A percentile compares a stretch with the other conserved stretches of the same genome.
Conservation (phyloP, 2,888 invertebrate genomes). For the Mallateleia sp. region DNA sequence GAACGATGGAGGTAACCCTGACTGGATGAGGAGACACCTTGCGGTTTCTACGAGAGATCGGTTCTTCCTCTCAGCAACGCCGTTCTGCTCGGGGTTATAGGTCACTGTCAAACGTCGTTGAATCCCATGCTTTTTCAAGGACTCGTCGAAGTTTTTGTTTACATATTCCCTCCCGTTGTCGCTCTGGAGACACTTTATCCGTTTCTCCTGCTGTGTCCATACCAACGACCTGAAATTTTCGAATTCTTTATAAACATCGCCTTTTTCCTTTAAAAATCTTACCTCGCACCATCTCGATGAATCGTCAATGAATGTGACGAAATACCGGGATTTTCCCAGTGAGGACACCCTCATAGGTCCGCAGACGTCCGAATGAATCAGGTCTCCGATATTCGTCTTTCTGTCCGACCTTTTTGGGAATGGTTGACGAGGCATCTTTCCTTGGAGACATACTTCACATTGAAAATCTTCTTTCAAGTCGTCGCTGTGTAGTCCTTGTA, state of each 20-base stretch:
- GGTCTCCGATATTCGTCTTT: no score
- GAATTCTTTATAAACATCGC: slow-evolving; percentile 72
- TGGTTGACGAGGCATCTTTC: slow-evolving; percentile 22
- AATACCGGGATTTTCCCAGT: slow-evolving; percentile 69
- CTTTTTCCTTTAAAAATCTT: slow-evolving; percentile 72
- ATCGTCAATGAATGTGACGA: slow-evolving; percentile 79
- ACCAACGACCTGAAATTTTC: slow-evolving; percentile 69
- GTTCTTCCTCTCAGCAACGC: slow-evolving; percentile 82
- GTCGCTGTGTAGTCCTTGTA: slow-evolving; percentile 2
- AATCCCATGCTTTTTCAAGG: slow-evolving; percentile 77
- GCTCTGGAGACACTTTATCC: slow-evolving; percentile 74
- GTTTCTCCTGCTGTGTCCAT: slow-evolving; percentile 71
- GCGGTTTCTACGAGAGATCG: slow-evolving; percentile 82
- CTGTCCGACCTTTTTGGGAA: slow-evolving; percentile 27
- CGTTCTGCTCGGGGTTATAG: slow-evolving; percentile 83
- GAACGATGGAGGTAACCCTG: slow-evolving; percentile 75
- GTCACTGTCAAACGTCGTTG: slow-evolving; percentile 77
- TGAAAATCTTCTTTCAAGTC: neutral
- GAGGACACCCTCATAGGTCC: slow-evolving; percentile 77
- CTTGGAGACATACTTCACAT: slow-evolving; percentile 25
- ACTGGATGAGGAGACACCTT: slow-evolving; percentile 79
- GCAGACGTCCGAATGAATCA: slow-evolving; percentile 79
- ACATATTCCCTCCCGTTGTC: slow-evolving; percentile 79
- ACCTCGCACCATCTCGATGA: slow-evolving; percentile 38
- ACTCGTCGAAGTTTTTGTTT: slow-evolving; percentile 77